phyloP scores from a whole-genome alignment of 2,888 invertebrate genomes.

The Nasonovia ribisnigri region DNA sequence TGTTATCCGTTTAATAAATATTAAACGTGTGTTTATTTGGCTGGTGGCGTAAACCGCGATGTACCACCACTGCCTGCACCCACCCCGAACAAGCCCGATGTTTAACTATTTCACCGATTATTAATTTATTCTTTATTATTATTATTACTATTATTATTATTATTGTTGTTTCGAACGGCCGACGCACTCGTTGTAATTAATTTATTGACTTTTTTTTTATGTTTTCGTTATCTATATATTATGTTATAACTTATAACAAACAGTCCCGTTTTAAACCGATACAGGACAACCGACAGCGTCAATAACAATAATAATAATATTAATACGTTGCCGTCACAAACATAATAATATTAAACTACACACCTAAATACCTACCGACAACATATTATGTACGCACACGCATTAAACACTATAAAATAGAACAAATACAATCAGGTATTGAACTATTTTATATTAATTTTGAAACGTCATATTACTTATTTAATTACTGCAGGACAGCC shows the following conservation, averaged over 20 bases:
- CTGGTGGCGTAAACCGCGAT: background rate
- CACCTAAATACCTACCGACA: background rate
- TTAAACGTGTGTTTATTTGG: constrained; percentile 20
- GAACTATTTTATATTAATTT: background rate
- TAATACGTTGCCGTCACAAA: background rate
- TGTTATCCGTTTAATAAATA: constrained; percentile 40
- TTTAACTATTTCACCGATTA: constrained; percentile 50
- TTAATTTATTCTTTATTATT: constrained; percentile 18
- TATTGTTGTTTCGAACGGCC: background rate
- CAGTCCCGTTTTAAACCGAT: background rate
- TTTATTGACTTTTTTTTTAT: constrained; percentile 42
- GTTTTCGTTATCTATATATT: background rate
- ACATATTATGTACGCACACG: background rate
- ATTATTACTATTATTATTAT: background rate
- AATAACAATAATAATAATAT: background rate
- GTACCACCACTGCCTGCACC: background rate
- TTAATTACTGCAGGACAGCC: background rate
- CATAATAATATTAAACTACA: background rate
- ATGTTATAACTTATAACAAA: background rate
- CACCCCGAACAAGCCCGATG: background rate
- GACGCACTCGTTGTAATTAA: constrained; percentile 17
- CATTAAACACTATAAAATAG: background rate
- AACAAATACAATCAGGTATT: background rate
- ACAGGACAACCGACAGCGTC: background rate
- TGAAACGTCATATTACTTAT: background rate